phyloP scores from a whole-genome alignment of 2,888 invertebrate species.

The Nomada lathburiana region DNA sequence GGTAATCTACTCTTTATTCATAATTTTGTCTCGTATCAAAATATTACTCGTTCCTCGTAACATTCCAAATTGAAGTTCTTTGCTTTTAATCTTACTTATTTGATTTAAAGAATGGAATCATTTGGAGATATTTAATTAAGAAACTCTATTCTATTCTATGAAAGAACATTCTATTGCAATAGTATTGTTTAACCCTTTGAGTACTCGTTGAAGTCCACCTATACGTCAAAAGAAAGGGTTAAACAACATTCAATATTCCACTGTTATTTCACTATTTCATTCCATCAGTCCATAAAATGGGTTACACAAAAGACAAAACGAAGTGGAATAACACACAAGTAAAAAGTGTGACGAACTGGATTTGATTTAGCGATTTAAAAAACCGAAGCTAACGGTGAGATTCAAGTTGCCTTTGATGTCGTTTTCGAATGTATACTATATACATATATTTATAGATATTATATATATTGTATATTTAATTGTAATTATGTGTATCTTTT shows the following conservation, averaged over 20 bases:
- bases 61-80: no score
- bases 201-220: no score
- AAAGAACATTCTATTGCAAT: no score
- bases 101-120: no score
- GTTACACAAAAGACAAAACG: constrained; percentile 3
- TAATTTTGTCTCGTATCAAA: neutral
- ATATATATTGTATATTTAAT: constrained; percentile 35
- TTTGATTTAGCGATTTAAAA: constrained; percentile 30
- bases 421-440: constrained; percentile 61
- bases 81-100: no score
- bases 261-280: neutral
- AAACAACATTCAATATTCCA: no score
- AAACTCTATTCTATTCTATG: no score
- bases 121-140: no score
- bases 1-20: neutral
- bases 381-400: constrained; percentile 46
- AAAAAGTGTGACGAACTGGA: constrained; percentile 9
- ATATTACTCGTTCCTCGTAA: neutral
- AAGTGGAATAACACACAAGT: neutral
- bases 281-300: constrained; percentile 18
- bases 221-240: no score
- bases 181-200: no score
- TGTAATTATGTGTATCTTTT: constrained; percentile 72
- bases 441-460: constrained; percentile 48
- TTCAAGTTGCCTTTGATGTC: constrained; percentile 43